Evolutionary conservation across 2,113 vertebrate genomes (phyloP).

Genomic region (Oreotrochilus melanogaster): DNA sequence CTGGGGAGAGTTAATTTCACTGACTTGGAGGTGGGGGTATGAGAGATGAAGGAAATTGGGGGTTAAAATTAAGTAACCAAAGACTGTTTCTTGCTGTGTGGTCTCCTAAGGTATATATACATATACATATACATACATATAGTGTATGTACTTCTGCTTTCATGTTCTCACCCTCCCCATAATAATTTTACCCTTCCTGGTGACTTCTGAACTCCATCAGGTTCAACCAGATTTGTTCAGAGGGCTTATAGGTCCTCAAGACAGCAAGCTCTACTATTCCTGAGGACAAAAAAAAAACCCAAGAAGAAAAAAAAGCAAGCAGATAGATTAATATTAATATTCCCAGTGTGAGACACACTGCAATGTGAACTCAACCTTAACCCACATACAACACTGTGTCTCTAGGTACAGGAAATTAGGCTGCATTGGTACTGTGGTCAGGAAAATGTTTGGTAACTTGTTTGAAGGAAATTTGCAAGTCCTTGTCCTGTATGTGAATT

Average conservation of each 20-base stretch:
- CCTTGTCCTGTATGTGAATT: background rate
- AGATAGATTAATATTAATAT: background rate
- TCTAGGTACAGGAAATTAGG: background rate
- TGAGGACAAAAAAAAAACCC: background rate
- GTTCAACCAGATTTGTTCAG: background rate
- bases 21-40: background rate
- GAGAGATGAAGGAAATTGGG: background rate
- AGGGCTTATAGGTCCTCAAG: background rate
- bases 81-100: background rate
- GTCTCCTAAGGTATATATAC: background rate
- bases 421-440: background rate
- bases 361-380: background rate
- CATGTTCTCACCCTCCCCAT: accelerated
- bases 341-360: background rate
- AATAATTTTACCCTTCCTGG: background rate
- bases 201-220: background rate
- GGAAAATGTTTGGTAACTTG: background rate
- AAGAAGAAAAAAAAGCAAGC: no score
- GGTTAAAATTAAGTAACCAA: background rate
- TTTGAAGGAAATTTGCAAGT: background rate
- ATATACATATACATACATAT: no score
- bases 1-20: background rate
- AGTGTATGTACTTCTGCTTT: background rate
- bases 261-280: background rate
- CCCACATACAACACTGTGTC: background rate